Conservation (phyloP, 2,797 vertebrate genomes). For the Novumbra hubbsi region DNA sequence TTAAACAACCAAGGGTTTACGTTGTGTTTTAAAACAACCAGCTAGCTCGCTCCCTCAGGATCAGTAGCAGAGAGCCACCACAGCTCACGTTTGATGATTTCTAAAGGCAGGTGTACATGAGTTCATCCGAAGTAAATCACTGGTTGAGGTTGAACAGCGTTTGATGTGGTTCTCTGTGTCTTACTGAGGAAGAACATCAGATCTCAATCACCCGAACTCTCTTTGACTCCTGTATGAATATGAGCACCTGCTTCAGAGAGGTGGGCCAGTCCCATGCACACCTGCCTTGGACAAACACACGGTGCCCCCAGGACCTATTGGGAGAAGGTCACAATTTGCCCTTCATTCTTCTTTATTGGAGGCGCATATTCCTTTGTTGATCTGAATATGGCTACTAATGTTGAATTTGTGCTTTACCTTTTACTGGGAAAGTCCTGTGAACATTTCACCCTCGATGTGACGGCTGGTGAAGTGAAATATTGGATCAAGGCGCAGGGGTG, state of each 20-base stretch:
- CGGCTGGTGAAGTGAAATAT: too few relatives aligned
- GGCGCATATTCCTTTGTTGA: neutral
- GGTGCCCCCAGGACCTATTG: slow-evolving; percentile 12
- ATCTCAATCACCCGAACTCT: slow-evolving; percentile 43
- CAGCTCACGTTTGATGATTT: slow-evolving; percentile 50
- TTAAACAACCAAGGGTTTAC: slow-evolving; percentile 32
- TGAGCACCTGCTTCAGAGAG: slow-evolving; percentile 46
- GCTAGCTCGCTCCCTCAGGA: slow-evolving; percentile 32
- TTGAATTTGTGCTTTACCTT: neutral
- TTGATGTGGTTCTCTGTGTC: slow-evolving; percentile 53
- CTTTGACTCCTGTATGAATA: slow-evolving; percentile 44
- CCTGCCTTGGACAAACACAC: slow-evolving; percentile 37
- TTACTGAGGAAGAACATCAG: slow-evolving; percentile 19
- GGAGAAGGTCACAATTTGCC: neutral
- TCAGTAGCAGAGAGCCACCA: slow-evolving; percentile 25
- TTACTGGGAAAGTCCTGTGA: neutral
- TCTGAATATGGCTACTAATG: neutral
- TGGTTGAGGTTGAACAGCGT: slow-evolving; percentile 40
- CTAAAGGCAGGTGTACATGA: slow-evolving; percentile 59
- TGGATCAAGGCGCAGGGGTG: too few relatives aligned
- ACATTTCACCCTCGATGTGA: too few relatives aligned
- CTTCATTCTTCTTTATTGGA: neutral
- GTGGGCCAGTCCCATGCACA: slow-evolving; percentile 45
- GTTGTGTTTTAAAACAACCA: slow-evolving; percentile 45
- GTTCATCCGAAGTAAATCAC: slow-evolving; percentile 20